Conservation (phyloP, 2,888 invertebrate genomes). For the Euzetes globulus region DNA sequence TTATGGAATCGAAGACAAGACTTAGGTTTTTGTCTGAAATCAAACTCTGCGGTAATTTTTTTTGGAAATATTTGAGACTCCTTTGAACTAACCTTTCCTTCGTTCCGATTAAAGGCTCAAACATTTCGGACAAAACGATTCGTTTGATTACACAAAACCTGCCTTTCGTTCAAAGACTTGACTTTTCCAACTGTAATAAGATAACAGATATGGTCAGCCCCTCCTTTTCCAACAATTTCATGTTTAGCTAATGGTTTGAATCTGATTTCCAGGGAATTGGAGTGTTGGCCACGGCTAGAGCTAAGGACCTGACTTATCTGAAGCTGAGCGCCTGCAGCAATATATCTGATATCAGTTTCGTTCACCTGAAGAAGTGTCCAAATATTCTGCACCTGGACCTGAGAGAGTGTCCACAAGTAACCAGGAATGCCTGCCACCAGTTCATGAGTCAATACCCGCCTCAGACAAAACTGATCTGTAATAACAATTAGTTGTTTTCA, state of each 20-base stretch:
- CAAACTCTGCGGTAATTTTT: constrained; percentile 55
- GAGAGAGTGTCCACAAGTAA: constrained; percentile 43
- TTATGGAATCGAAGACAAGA: constrained; percentile 63
- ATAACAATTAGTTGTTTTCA: not conserved
- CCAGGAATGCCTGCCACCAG: constrained; percentile 41
- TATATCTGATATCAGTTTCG: constrained; percentile 64
- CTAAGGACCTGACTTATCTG: constrained; percentile 60
- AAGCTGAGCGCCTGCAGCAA: constrained; percentile 66
- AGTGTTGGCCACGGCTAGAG: constrained; percentile 48
- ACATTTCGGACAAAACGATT: constrained; percentile 79
- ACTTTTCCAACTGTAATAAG: constrained; percentile 75
- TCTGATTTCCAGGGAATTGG: not conserved
- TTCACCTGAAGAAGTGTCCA: constrained; percentile 53
- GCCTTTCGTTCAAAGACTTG: constrained; percentile 58
- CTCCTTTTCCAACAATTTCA: not conserved
- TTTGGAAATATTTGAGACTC: not conserved
- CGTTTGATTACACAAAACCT: constrained; percentile 48
- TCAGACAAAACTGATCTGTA: constrained; percentile 3
- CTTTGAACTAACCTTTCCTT: not conserved
- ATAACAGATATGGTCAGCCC: constrained; percentile 68
- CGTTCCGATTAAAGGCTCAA: constrained; percentile 58
- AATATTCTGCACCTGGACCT: constrained; percentile 43
- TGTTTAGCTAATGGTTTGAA: not conserved
- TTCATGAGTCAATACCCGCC: constrained; percentile 35
- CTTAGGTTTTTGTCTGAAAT: constrained; percentile 68